Evolutionary conservation across 2,113 vertebrate genomes (phyloP), one percentile per base, ranked within the genome.

Genomic region (Lepisosteus osseus): DNA sequence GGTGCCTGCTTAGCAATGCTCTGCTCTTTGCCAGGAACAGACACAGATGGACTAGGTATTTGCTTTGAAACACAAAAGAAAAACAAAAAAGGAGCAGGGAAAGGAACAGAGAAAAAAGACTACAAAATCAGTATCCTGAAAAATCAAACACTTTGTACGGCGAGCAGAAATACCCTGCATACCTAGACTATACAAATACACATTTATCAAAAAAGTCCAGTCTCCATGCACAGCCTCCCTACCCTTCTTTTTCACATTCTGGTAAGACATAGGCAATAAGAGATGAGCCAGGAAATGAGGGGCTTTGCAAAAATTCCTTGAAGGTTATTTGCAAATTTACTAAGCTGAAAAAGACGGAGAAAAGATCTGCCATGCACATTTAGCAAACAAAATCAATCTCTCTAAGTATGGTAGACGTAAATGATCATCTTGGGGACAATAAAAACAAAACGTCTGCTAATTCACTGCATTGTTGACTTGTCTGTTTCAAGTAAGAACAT

Each of bases 1-100:
- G 92, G 88, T 85, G 84, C 82, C 86, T 88, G 86, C 84, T 86
- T 86, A 85, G 78, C 78, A 76, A 72, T 70, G 63, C 80, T 82
- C 29, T 72, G 79, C 59, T 92, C 91, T 84, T 87, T 92, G 86
- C 84, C 78, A 61, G 83, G 85, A 79, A 81, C 2, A 69, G 82
- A 86, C 81, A 92, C 63, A 85, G 86, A 88, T 11, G 88, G 90
- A 85, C 82, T 82, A 3, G 51, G 80, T 74, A 87, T 67, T 59
- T 78, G 87, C 91, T 95, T 91, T 64, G 77, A 84, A 84, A 62
- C 75, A 76, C 3, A 67, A 63, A 74, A 7, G 67, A 72, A 69
- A 6, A 74, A 76, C 51, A 80, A 70, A 77, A 75, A 70, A 73
- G 54, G 15, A 72, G 68, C 42, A 74, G 63, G 69, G 65, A 63